Evolutionary conservation across 2,113 vertebrate species (phyloP), one percentile per base, ranked within the genome.

Genomic region (Casuarius casuarius): DNA sequence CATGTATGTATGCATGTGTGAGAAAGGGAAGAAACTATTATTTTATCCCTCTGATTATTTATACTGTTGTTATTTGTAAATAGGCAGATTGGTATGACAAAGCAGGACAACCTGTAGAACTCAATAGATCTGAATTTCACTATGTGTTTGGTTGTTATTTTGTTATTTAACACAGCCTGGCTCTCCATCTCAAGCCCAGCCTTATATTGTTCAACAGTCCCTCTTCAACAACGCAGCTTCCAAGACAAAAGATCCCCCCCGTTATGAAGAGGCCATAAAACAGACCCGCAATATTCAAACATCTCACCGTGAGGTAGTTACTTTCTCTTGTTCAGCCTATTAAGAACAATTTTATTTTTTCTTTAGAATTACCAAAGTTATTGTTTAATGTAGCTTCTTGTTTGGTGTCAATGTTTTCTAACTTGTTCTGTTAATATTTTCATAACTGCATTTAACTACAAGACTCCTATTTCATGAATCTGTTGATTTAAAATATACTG

Each of bases 251-350:
- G 99, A 99, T 78, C 99, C 99, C 22, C 99, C 99, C 58, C 98
- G 99, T 79, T 99, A 99, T 0, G 99, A 99, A 97, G 99, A 99
- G 58, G 99, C 99, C 49, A 98, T 99, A 95, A 99, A 99, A 94
- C 99, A 99, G 97, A 99, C 98, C 2, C 99, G 99, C 86, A 98
- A 93, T 22, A 66, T 98, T 89, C 99, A 98, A 82, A 25, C 98
- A 44, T 84, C 97, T 0, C 91, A 97, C 6, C 97, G 98, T 51
- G 99, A 99, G 99, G 99, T 99, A 87, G 81, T 88, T 52, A 12
- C 29, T 81, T 78, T 6, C 62, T 80, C 40, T 31, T 76, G 3
- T 59, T 66, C 9, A 20, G 16, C 31, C 44, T 66, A 10, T n/a
- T 73, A 35, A 63, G 63, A 67, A 3, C 8, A 12, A 8, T 10